Evolutionary conservation across 2,888 invertebrate genomes (phyloP), one percentile per base, ranked within the genome.

Genomic region (Balanococcus diminutus): DNA sequence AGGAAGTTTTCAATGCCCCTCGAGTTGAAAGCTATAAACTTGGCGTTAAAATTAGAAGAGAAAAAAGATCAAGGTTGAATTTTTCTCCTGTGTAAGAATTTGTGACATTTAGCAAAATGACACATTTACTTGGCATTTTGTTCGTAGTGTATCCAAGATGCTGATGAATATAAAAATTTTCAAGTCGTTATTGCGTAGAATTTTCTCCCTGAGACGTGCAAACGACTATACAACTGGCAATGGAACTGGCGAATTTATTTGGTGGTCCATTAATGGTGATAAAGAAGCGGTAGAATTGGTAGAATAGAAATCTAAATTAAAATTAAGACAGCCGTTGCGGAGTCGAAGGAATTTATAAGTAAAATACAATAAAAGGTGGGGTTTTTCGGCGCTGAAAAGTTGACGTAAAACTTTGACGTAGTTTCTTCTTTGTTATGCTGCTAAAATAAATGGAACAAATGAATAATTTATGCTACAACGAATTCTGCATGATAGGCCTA

Each of bases 1-100:
- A 4, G 19, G 51, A 51, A 51, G 51, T 51, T 51, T 51, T 51
- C 51, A 51, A 19, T 51, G 3, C 6, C 8, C 51, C 51, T 8
- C 19, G 6, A 19, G 51, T 19, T 51, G 9, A 51, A 51, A 51
- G 51, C 19, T 19, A 51, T 19, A 51, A n/a, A 19, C 51, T 6
- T 25, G 61, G 25, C 61, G 28, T 67, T 67, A 67, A 25, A 28
- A 67, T 67, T 51, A 51, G n/a, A n/a, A 19, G 19, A 67, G 28
- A 67, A 67, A 67, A 67, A 67, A 28, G 61, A 67, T 67, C 61
- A 67, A 67, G 61, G 61, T 67, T 25, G 61, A 67, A 67, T 67
- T 67, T 67, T 11, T 22, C 14, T 25, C 11, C 61, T 51, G 61
- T 28, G 19, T 67, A 25, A 67, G 28, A 67, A 28, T 67, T 28